Base-by-base conservation (phyloP, 1,140 invertebrate genomes). In the Caenorhabditis briggsae region DNA sequence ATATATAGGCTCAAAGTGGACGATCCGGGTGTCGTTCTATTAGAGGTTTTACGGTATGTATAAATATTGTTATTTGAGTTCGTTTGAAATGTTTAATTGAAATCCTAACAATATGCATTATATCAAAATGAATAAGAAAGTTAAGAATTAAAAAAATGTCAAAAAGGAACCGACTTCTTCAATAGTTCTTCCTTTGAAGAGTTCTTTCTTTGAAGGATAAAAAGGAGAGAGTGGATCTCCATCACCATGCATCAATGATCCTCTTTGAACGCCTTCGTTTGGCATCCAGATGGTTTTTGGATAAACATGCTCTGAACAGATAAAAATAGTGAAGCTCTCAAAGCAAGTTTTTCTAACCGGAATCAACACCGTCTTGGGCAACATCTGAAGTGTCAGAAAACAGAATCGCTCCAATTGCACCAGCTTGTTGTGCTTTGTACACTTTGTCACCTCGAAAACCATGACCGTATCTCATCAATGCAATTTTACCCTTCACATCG, bases 321-420 rank as follows among this genome's bases (percentile, higher is more conserved):
- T 33, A 84, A 12, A 33, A 65, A 18, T 74, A 2, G 23, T 74
- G 5, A n/a, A 6, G 18, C 2, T 23, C 70, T 33, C 25, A 18
- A 25, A 46, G 14, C 18, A 48, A 12, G n/a, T 43, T 9, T 16
- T 46, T 53, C 11, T 46, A 16, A 23, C 90, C 89, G 50, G 25
- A 14, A 3, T 87, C 87, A 1, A 85, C 85, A 50, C 91, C 91
- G 23, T 89, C 88, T 25, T 46, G 48, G 18, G 91, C 92, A 12
- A 91, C 89, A 85, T 92, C 91, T 3, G 56, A 85, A 0, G 91
- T 92, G 87, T 92, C 91, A 14, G 92, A 92, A 86, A 88, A 92
- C 12, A 92, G 61, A 59, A 92, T 90, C 8, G 87, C 92, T 16
- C 90, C 91, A 25, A 92, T 86, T n/a, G 91, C 91, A 53, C 91